A percentile compares a stretch with the other conserved stretches of the same genome.
phyloP scores from a whole-genome alignment of 2,797 vertebrate species.

The Lutjanus campechanus region DNA sequence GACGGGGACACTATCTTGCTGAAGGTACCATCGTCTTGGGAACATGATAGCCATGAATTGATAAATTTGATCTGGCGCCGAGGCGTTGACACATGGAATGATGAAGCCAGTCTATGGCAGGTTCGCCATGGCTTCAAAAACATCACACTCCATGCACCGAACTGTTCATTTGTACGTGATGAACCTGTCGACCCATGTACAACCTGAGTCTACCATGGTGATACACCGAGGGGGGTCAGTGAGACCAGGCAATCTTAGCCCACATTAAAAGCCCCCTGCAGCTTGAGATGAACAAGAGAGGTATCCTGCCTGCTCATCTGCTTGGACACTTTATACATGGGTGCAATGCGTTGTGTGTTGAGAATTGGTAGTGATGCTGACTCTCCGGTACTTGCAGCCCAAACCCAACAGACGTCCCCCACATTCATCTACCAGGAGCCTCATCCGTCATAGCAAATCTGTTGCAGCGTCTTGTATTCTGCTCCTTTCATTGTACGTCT shows the following conservation, averaged over 20 bases:
- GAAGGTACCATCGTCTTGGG: neutral
- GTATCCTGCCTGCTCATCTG: neutral
- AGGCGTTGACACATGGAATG: neutral
- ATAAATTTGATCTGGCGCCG: neutral
- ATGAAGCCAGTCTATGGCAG: too few relatives aligned
- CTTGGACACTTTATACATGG: neutral
- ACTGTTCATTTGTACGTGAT: neutral
- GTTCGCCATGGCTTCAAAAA: neutral
- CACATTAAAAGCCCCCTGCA: neutral
- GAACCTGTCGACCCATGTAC: neutral
- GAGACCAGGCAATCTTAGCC: neutral
- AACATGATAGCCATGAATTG: neutral
- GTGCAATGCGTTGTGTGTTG: neutral
- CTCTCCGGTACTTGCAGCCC: neutral
- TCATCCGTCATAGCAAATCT: constrained; percentile 30
- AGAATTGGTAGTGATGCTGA: constrained; percentile 10
- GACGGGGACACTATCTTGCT: neutral
- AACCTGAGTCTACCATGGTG: neutral
- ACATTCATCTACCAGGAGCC: constrained; percentile 5
- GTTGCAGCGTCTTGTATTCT: constrained; percentile 27
- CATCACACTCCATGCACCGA: too few relatives aligned
- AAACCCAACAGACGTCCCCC: constrained; percentile 15
- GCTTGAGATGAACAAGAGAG: neutral
- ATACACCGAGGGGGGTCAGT: neutral
- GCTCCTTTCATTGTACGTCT: constrained; percentile 15